phyloP scores from a whole-genome alignment of 2,797 vertebrate genomes.

The Bryconaethiops microstoma region DNA sequence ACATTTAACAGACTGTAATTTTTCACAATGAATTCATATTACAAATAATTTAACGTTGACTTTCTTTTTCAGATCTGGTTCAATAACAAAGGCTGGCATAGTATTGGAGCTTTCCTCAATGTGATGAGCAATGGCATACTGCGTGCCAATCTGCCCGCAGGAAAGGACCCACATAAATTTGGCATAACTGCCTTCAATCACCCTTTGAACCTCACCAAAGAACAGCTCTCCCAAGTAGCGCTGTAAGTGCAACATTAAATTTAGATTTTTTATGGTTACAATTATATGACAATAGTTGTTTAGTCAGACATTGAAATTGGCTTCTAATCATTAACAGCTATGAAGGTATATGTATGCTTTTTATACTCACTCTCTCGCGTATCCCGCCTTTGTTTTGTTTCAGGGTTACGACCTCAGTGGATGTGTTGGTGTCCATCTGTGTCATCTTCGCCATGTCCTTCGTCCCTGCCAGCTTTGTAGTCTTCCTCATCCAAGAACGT shows the following conservation, averaged over 20 bases:
- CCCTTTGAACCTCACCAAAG: constrained; percentile 96
- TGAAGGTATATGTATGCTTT: neutral
- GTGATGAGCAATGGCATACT: constrained; percentile 97
- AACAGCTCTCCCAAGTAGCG: constrained; percentile 97
- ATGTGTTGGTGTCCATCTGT: constrained; percentile 97
- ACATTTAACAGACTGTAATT: too few species aligned
- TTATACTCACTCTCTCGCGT: too few species aligned
- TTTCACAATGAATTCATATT: neutral
- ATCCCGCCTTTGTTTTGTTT: neutral
- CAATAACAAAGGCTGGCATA: constrained; percentile 99
- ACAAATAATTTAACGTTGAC: neutral
- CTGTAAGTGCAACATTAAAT: constrained; percentile 79
- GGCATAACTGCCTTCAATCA: constrained; percentile 94
- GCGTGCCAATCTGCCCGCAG: constrained; percentile 83
- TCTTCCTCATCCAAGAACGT: constrained; percentile 97
- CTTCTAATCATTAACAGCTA: neutral
- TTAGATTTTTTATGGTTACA: neutral
- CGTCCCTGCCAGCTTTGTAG: constrained; percentile 97
- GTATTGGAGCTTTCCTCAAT: constrained; percentile 91
- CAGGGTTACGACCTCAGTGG: constrained; percentile 97
- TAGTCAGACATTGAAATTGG: neutral
- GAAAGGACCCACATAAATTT: constrained; percentile 82
- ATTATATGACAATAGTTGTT: neutral
- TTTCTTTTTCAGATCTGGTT: constrained; percentile 90
- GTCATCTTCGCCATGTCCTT: constrained; percentile 99